Percentiles rank a stretch among this genome's conserved stretches.
These are phyloP conservation scores for Cinara cedri DNA, from an alignment of 2,888 invertebrate genomes.

Conservation along the genomic window DNA sequence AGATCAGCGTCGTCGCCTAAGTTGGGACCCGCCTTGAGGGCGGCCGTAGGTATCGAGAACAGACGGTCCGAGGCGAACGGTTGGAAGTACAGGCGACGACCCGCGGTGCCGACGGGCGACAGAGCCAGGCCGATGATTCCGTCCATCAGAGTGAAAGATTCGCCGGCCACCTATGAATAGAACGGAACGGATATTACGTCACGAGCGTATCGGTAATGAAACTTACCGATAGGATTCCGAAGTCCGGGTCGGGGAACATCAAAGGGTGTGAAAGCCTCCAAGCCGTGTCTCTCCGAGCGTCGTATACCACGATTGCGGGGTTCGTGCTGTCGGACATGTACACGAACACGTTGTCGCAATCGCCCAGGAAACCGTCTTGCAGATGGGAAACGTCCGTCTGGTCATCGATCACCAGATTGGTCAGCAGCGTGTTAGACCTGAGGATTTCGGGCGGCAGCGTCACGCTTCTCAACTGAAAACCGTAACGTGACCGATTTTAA, in stretches of 20 bases:
- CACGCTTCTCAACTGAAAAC: conserved; percentile 66
- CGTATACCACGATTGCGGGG: conserved; percentile 71
- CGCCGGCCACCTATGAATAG: conserved; percentile 68
- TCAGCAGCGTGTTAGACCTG: conserved; percentile 77
- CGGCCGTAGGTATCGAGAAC: conserved; percentile 78
- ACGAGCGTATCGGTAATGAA: no score
- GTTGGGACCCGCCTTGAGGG: conserved; percentile 73
- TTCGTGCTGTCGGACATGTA: conserved; percentile 84
- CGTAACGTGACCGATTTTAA: background rate
- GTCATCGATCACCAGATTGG: conserved; percentile 78
- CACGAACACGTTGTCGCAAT: conserved; percentile 78
- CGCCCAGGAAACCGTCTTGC: conserved; percentile 61
- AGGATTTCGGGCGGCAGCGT: conserved; percentile 74
- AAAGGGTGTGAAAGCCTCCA: conserved; percentile 82
- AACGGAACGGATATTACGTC: no score
- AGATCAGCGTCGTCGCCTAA: conserved; percentile 73
- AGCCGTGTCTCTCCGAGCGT: conserved; percentile 75
- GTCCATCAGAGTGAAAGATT: conserved; percentile 75
- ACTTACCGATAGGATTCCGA: conserved; percentile 67
- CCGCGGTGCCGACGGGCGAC: conserved; percentile 68
- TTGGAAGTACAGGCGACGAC: conserved; percentile 70
- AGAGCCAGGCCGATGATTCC: conserved; percentile 75
- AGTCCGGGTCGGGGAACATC: conserved; percentile 85
- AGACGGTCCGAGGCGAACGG: conserved; percentile 77
- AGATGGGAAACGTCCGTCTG: conserved; percentile 67